A percentile compares a stretch with the other conserved stretches of the same genome.
Evolutionary conservation across 2,797 vertebrate genomes (phyloP).

Genomic region (Scarus forsteni): DNA sequence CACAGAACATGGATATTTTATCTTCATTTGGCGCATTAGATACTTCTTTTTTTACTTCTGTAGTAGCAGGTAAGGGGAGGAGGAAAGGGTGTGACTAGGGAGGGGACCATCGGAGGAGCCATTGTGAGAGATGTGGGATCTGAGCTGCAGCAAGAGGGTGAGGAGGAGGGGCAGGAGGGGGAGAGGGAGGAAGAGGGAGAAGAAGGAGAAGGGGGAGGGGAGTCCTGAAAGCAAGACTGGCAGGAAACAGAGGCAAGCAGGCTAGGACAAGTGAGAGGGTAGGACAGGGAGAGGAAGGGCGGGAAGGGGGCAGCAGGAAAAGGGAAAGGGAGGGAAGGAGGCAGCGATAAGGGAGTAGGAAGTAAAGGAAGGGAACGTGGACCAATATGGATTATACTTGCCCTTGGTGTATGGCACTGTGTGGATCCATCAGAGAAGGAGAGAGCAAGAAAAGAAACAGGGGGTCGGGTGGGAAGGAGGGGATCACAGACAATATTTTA

Average conservation of each 20-base stretch:
- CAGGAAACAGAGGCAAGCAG: constrained; percentile 84
- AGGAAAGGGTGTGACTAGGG: constrained; percentile 47
- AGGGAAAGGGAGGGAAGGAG: constrained; percentile 73
- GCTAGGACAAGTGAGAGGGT: constrained; percentile 78
- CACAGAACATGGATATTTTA: constrained; percentile 67
- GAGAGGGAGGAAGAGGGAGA: constrained; percentile 57
- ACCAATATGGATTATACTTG: constrained; percentile 99
- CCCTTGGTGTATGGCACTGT: constrained; percentile 96
- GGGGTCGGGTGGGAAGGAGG: constrained; percentile 92
- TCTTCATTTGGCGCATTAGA: constrained; percentile 46
- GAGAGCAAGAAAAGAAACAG: constrained; percentile 99
- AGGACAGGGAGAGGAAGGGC: constrained; percentile 52
- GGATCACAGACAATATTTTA: constrained; percentile 99
- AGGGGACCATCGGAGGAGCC: constrained; percentile 69
- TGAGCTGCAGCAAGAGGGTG: constrained; percentile 85
- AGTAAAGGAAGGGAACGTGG: constrained; percentile 88
- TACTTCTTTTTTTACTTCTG: constrained; percentile 42
- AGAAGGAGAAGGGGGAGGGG: constrained; percentile 26
- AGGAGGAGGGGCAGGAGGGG: constrained; percentile 61
- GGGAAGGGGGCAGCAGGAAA: constrained; percentile 75
- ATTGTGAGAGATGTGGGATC: constrained; percentile 87
- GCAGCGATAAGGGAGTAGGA: constrained; percentile 78
- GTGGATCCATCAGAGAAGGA: constrained; percentile 99
- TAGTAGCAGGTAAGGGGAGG: constrained; percentile 58
- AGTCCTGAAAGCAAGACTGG: constrained; percentile 79